Evolutionary conservation across 1,140 invertebrate species (phyloP).

Genomic region (Galendromus occidentalis): DNA sequence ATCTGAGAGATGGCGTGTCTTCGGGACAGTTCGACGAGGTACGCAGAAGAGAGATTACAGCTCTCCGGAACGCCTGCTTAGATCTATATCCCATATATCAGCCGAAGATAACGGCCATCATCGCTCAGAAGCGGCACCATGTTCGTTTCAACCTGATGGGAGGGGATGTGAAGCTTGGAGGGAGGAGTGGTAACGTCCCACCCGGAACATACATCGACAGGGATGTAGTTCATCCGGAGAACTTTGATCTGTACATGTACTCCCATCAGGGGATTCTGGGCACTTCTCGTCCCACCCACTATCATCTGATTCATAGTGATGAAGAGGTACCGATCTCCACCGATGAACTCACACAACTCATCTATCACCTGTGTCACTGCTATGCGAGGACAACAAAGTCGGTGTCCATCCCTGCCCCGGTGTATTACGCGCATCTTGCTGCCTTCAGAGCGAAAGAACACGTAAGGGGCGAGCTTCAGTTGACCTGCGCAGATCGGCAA

Average conservation of each 20-base stretch:
- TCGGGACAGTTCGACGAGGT: constrained; percentile 18
- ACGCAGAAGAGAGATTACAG: not conserved
- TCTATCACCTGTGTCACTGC: constrained; percentile 21
- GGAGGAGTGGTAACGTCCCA: constrained; percentile 14
- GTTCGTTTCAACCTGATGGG: not conserved
- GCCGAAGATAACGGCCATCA: constrained; percentile 18
- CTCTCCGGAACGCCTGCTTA: not conserved
- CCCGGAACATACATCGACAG: constrained; percentile 19
- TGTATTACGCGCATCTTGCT: constrained; percentile 24
- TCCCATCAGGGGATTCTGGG: constrained; percentile 32
- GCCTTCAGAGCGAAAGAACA: constrained; percentile 15
- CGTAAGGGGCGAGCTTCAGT: not conserved
- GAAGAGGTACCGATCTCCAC: constrained; percentile 14
- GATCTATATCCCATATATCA: not conserved
- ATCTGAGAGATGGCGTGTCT: constrained; percentile 24
- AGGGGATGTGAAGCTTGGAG: not conserved
- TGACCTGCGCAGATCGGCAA: not conserved
- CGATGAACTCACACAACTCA: constrained; percentile 19
- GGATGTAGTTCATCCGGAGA: constrained; percentile 14
- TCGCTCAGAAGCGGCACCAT: constrained; percentile 19
- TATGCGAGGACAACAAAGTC: constrained; percentile 18
- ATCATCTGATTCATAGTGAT: constrained; percentile 15
- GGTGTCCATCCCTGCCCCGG: constrained; percentile 22
- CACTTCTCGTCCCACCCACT: constrained; percentile 20
- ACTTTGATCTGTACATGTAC: constrained; percentile 17